Percentiles rank a stretch among this genome's conserved stretches.
phyloP scores from a whole-genome alignment of 2,888 invertebrate species.

The Cryptocheilus praepositus region DNA sequence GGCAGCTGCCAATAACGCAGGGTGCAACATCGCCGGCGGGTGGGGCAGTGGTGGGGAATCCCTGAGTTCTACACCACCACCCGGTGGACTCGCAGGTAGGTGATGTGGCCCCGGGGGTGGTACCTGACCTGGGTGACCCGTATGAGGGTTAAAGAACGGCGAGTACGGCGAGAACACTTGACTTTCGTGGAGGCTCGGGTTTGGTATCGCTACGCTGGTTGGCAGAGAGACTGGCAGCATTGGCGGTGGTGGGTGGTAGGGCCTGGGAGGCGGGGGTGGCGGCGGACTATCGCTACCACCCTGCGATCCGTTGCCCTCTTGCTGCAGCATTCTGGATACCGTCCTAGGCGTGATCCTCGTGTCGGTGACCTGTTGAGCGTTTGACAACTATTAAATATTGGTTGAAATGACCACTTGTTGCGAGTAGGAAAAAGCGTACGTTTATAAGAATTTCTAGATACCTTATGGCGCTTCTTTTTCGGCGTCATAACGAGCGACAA shows the following conservation, averaged over 20 bases:
- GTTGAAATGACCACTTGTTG: neutral
- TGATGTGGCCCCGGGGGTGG: slow-evolving; percentile 73
- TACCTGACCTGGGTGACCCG: slow-evolving; percentile 71
- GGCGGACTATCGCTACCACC: slow-evolving; percentile 76
- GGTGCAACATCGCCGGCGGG: slow-evolving; percentile 90
- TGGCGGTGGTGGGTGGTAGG: slow-evolving; percentile 85
- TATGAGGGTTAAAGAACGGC: slow-evolving; percentile 85
- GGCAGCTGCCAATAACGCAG: slow-evolving; percentile 89
- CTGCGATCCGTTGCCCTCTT: slow-evolving; percentile 86
- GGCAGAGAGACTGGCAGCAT: slow-evolving; percentile 93
- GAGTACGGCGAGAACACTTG: slow-evolving; percentile 95
- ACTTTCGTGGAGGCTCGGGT: slow-evolving; percentile 95
- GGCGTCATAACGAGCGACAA: slow-evolving; percentile 95
- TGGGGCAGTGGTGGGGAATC: slow-evolving; percentile 89
- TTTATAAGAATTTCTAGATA: too few species aligned
- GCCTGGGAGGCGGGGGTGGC: slow-evolving; percentile 80
- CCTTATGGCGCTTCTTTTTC: slow-evolving; percentile 98
- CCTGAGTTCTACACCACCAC: slow-evolving; percentile 82
- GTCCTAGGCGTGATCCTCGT: slow-evolving; percentile 94
- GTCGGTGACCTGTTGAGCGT: slow-evolving; percentile 82
- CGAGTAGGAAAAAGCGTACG: too few species aligned
- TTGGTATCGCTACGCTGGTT: slow-evolving; percentile 97
- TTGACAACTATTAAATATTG: slow-evolving; percentile 16
- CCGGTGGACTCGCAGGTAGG: slow-evolving; percentile 78
- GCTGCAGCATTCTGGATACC: slow-evolving; percentile 89